Evolutionary conservation across 53 echinoderm and acorn worm genomes (phyloP), one percentile per base, ranked within the genome.

Genomic region (Holothuria scabra): DNA sequence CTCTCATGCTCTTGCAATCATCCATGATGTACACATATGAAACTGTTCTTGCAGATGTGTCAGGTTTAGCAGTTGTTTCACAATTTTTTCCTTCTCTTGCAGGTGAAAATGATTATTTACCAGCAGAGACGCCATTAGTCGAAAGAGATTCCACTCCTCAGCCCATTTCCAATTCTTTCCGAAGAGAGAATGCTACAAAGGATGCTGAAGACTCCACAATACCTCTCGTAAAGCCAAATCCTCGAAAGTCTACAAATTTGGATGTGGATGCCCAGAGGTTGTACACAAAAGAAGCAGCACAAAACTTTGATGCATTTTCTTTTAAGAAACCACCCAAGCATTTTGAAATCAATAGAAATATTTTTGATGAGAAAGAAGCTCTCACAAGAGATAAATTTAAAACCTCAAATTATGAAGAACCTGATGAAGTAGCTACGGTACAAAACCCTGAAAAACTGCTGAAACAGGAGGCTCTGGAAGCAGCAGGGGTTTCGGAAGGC

Each of bases 281-380:
- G 62, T 81, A 38, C 65, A 46, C 65, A 9, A 64, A 81, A 34
- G 82, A 64, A 32, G 22, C 82, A 0, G 64, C 37, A 32, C 82
- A 81, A 81, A 78, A 78, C 58, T 57, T 78, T 78, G 78, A 78
- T 52, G 34, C 62, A 21, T 63, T 61, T 30, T 29, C 22, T 44
- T 31, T 64, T 64, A 31, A 31, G 13, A 62, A 62, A 23, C n/a
- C 28, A 24, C 82, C 82, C 13, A 35, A 34, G 12, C 20, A 38
- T 37, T 28, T 79, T 8, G 32, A 81, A 20, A 22, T 62, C 13
- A 61, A 81, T 16, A 62, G 65, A 23, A 81, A 81, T 41, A 81
- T 81, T 34, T 81, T 81, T 46, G 44, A 81, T 63, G 82, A 81
- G 29, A 81, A 81, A 64, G 65, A 81, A 60, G 82, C 62, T 38